Conservation (phyloP, 2,888 invertebrate species). For the Augochlorella aurata region DNA sequence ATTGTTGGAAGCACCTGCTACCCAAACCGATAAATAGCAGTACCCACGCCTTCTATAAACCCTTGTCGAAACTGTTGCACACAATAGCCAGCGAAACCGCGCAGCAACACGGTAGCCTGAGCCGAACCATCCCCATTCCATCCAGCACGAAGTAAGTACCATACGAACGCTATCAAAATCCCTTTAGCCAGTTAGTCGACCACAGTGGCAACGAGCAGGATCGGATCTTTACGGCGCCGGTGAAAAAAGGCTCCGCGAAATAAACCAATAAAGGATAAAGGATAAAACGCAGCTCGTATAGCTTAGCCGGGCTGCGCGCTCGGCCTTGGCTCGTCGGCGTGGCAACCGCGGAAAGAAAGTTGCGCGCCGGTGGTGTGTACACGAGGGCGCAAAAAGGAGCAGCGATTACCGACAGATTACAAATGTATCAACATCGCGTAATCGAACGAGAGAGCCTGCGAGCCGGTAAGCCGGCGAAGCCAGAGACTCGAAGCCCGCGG, state of each 20-base stretch:
- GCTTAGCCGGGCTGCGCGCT: background rate
- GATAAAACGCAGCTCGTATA: conserved; percentile 21
- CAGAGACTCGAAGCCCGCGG: background rate
- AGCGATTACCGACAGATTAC: conserved; percentile 8
- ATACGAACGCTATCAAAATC: background rate
- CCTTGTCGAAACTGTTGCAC: no score
- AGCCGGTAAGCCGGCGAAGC: background rate
- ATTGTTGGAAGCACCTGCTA: no score
- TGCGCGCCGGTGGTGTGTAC: background rate
- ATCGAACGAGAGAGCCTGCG: background rate
- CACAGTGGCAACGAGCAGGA: background rate
- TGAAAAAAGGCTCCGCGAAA: conserved; percentile 22
- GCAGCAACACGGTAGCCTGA: no score
- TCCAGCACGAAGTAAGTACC: background rate
- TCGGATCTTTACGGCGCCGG: background rate
- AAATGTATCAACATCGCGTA: conserved; percentile 16
- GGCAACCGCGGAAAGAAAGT: conserved; percentile 15
- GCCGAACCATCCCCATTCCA: no score
- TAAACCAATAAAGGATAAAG: conserved; percentile 23
- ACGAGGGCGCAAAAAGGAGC: background rate
- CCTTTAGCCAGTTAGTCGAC: background rate
- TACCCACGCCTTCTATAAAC: no score
- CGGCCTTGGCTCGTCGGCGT: background rate
- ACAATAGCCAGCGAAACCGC: no score
- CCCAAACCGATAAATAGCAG: no score